Base-by-base conservation (phyloP, 2,888 invertebrate species). In the Mystacides longicornis region DNA sequence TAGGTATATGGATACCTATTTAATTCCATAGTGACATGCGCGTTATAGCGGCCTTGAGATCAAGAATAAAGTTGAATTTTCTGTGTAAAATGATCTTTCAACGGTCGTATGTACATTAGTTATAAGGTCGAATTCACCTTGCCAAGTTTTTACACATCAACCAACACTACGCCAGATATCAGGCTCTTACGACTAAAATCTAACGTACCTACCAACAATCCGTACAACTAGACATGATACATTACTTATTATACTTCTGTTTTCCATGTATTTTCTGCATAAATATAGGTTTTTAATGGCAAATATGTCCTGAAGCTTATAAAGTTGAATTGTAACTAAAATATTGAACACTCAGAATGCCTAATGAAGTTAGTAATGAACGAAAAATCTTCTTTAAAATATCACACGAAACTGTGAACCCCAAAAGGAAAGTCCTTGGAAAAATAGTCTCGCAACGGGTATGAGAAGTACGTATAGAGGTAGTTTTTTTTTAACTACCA, bases 391-490 rank as follows among this genome's bases (percentile, higher is more conserved):
- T n/a, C n/a, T n/a, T n/a, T n/a, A n/a, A n/a, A n/a, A n/a, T n/a
- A n/a, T n/a, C n/a, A n/a, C n/a, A n/a, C n/a, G n/a, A 51, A 51
- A 56, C 49, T 56, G 49, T 42, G 23, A 59, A 58, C 61, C 62
- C 62, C 61, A 65, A 66, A 62, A 65, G 61, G 63, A 63, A 66
- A 70, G 71, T 71, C 72, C 71, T 72, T 72, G 60, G 52, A 54
- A 58, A 23, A 60, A 60, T 72, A 72, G 67, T 64, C 72, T 73
- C 72, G 51, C 61, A 55, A 62, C 60, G 63, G 70, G 71, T 64
- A 48, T 60, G 46, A 58, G 66, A 67, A 72, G 73, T 72, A 74
- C 71, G 73, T 66, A 56, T 63, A 67, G 65, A 69, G 71, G 71
- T 72, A 70, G 69, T 66, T 67, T 65, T 65, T 67, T 66, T 65